Evolutionary conservation across 1,140 invertebrate genomes (phyloP).

Genomic region (Zaprionus ghesquierei): DNA sequence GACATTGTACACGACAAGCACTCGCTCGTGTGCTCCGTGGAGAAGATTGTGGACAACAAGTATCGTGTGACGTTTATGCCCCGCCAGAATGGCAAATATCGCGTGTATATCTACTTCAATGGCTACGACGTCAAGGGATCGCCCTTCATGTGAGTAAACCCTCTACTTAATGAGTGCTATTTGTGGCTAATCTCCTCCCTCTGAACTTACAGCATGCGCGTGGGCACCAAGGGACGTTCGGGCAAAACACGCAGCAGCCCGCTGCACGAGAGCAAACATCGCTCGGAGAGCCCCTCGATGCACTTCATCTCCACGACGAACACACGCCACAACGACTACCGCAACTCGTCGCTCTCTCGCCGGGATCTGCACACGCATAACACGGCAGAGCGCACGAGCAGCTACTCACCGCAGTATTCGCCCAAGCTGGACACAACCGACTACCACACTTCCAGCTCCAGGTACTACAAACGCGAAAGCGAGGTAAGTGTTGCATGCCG

Average conservation of each 20-base stretch:
- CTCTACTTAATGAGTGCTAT: no score
- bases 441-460: conserved; percentile 73
- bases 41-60: conserved; percentile 91
- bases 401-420: conserved; percentile 79
- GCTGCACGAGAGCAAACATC: conserved; percentile 77
- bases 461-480: conserved; percentile 81
- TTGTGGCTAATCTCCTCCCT: background rate
- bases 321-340: conserved; percentile 76
- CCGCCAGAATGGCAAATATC: conserved; percentile 94
- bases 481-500: conserved; percentile 72
- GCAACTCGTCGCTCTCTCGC: conserved; percentile 64
- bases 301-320: conserved; percentile 77
- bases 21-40: conserved; percentile 92
- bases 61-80: conserved; percentile 96
- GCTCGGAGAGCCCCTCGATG: conserved; percentile 82
- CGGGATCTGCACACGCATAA: conserved; percentile 46
- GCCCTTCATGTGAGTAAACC: conserved; percentile 85
- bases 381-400: conserved; percentile 67
- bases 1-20: conserved; percentile 94
- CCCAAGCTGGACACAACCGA: conserved; percentile 75
- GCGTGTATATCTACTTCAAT: conserved; percentile 96
- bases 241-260: conserved; percentile 83
- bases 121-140: conserved; percentile 97
- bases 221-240: conserved; percentile 86
- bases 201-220: conserved; percentile 84